These are phyloP conservation scores for Noctua janthe DNA, from an alignment of 2,888 invertebrate genomes.

Conservation along the genomic window DNA sequence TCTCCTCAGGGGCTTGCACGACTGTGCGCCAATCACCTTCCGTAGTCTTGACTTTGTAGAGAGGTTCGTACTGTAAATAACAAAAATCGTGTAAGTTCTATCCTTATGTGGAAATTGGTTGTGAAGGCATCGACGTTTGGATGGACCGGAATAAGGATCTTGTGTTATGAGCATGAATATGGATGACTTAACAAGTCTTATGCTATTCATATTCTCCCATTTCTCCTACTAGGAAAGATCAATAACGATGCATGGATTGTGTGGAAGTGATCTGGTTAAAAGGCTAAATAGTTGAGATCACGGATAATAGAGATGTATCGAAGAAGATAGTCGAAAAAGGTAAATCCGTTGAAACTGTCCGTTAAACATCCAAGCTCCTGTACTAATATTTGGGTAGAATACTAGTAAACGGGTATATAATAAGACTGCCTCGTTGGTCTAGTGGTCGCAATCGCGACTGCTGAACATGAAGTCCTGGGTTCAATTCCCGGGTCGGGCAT, in stretches of 20 bases:
- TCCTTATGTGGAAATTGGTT: not conserved
- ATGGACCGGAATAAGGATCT: not conserved
- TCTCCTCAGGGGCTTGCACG: constrained; percentile 80
- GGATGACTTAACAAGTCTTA: not conserved
- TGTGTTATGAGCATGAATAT: not conserved
- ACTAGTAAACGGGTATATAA: not conserved
- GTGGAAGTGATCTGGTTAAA: not conserved
- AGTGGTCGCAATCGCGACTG: too few species aligned
- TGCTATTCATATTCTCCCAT: not conserved
- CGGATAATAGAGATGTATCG: not conserved
- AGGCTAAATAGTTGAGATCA: not conserved
- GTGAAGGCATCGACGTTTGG: not conserved
- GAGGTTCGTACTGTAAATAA: constrained; percentile 80
- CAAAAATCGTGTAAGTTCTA: not conserved
- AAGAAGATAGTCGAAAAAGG: not conserved
- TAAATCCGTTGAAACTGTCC: not conserved
- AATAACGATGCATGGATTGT: not conserved
- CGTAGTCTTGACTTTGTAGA: constrained; percentile 78
- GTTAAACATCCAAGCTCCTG: not conserved
- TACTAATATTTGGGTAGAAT: not conserved
- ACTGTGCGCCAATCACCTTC: constrained; percentile 79
- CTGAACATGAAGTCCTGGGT: too few species aligned
- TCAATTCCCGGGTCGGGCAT: too few species aligned
- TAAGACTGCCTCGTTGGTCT: too few species aligned
- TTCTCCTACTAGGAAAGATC: not conserved